Evolutionary conservation across 2,797 vertebrate species (phyloP).

Genomic region (Mormyrops attenuatus): DNA sequence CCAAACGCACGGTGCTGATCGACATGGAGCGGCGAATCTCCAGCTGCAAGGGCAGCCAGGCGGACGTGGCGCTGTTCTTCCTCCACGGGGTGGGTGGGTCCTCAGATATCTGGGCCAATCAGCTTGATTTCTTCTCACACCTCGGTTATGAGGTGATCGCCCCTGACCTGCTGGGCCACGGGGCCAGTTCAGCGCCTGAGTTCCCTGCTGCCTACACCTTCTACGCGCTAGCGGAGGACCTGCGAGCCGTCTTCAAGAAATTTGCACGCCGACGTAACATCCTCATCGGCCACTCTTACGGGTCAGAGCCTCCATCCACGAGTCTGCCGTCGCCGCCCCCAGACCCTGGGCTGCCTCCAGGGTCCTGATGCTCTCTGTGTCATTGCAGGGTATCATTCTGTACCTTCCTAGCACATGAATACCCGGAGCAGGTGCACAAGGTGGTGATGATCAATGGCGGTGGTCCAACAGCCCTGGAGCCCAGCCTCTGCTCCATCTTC

Average conservation of each 20-base stretch:
- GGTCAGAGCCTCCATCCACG: constrained; percentile 57
- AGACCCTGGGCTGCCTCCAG: not conserved
- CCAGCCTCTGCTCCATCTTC: constrained; percentile 95
- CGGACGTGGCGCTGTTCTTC: constrained; percentile 89
- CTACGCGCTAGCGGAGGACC: constrained; percentile 88
- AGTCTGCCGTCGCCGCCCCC: not conserved
- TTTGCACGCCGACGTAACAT: constrained; percentile 88
- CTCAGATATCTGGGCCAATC: constrained; percentile 92
- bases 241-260: constrained; percentile 85
- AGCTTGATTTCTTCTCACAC: constrained; percentile 86
- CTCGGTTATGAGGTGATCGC: constrained; percentile 93
- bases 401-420: constrained; percentile 93
- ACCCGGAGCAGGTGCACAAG: constrained; percentile 91
- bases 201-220: constrained; percentile 92
- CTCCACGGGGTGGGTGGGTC: constrained; percentile 92
- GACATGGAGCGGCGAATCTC: constrained; percentile 82
- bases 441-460: constrained; percentile 98
- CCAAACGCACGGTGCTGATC: constrained; percentile 80
- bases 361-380: not conserved
- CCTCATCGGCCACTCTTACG: constrained; percentile 90
- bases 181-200: constrained; percentile 81
- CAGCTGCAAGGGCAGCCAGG: constrained; percentile 84
- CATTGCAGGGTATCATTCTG: constrained; percentile 86
- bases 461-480: constrained; percentile 90
- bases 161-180: constrained; percentile 84